Conservation (phyloP, 2,797 vertebrate species). For the Bovichtus variegatus region DNA sequence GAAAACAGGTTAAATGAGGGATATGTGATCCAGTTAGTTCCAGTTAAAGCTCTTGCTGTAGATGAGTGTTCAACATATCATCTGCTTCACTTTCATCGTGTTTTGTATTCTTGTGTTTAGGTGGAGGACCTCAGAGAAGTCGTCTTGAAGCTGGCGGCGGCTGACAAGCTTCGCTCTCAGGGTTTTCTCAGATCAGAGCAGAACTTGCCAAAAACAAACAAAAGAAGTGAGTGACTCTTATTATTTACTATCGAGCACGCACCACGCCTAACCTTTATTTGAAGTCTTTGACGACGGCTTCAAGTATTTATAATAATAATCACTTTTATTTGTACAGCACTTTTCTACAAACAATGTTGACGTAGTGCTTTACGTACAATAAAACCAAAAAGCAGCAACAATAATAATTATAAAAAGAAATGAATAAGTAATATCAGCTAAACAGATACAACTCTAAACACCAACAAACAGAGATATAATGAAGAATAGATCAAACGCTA, state of each 20-base stretch:
- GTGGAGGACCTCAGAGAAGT: conserved; percentile 81
- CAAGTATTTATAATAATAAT: background rate
- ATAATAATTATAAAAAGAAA: too few species aligned
- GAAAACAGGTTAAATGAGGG: background rate
- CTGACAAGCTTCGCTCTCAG: conserved; percentile 84
- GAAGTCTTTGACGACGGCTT: background rate
- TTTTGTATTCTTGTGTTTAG: conserved; percentile 58
- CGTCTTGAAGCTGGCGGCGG: conserved; percentile 83
- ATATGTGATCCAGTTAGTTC: background rate
- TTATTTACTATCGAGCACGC: background rate
- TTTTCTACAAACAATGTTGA: too few species aligned
- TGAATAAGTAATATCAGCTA: too few species aligned
- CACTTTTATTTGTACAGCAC: too few species aligned
- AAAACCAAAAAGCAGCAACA: too few species aligned
- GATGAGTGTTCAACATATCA: background rate
- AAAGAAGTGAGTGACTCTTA: conserved; percentile 80
- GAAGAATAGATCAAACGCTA: too few species aligned
- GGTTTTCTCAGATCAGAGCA: conserved; percentile 83
- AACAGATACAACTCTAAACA: too few species aligned
- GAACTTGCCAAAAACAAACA: conserved; percentile 83
- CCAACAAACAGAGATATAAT: too few species aligned
- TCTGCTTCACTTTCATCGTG: background rate
- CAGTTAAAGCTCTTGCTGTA: background rate
- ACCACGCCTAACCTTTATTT: background rate
- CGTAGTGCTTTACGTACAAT: too few species aligned